phyloP scores from a whole-genome alignment of 2,113 vertebrate genomes.

The Phoenicopterus ruber region DNA sequence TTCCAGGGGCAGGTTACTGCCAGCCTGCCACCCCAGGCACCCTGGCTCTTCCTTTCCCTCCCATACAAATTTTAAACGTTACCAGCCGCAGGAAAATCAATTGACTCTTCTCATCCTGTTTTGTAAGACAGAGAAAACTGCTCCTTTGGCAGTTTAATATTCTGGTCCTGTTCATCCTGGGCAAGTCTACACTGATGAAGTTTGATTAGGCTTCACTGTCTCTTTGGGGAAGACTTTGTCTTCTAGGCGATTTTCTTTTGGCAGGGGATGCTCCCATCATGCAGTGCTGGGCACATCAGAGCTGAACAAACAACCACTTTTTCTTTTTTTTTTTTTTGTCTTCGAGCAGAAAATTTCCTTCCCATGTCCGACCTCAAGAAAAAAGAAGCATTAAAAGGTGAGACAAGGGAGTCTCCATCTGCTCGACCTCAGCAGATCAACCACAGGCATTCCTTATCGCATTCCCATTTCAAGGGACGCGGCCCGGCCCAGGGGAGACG shows the following conservation, averaged over 20 bases:
- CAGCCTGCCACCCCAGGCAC: background rate
- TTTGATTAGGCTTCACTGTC: background rate
- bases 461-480: background rate
- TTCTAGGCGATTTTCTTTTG: background rate
- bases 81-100: background rate
- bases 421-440: background rate
- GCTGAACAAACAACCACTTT: background rate
- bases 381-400: background rate
- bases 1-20: background rate
- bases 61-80: background rate
- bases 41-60: background rate
- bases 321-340: background rate
- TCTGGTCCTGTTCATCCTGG: background rate
- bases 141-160: background rate
- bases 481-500: background rate
- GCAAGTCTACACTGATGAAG: background rate
- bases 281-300: background rate
- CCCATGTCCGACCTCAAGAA: background rate
- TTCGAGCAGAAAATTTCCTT: background rate
- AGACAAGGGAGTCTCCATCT: background rate
- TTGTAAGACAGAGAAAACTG: background rate
- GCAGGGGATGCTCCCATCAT: background rate
- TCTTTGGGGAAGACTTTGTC: slow-evolving; percentile 19
- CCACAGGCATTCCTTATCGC: accelerated
- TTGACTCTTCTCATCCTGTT: background rate